Evolutionary conservation across 2,113 vertebrate genomes (phyloP).

Genomic region (Hemicordylus capensis): DNA sequence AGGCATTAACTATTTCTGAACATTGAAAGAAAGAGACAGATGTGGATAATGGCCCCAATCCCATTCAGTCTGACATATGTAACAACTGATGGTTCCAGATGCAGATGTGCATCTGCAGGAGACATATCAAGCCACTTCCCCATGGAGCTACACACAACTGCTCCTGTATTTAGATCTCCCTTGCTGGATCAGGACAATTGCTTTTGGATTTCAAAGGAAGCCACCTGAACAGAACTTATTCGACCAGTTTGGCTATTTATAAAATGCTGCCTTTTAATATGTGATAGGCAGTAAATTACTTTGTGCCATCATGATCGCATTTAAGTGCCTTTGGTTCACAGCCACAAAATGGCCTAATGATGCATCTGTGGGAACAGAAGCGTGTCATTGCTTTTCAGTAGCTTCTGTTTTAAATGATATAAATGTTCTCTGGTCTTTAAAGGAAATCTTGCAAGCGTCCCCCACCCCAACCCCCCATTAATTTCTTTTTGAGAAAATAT

Average conservation of each 20-base stretch:
- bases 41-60: background rate
- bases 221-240: background rate
- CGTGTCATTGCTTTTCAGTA: conserved; percentile 9
- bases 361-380: conserved; percentile 18
- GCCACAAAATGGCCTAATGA: background rate
- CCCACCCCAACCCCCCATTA: background rate
- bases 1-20: conserved; percentile 3
- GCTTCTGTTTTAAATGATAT: conserved; percentile 23
- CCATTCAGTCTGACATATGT: background rate
- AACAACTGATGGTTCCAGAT: background rate
- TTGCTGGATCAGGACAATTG: background rate
- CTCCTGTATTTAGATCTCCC: conserved; percentile 22
- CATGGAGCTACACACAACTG: background rate
- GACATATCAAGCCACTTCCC: no score
- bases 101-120: no score
- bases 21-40: background rate
- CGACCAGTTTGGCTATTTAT: conserved; percentile 1
- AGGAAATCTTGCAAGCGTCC: background rate
- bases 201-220: background rate
- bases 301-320: conserved; percentile 13
- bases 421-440: background rate
- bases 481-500: background rate
- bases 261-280: background rate
- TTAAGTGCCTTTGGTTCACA: background rate
- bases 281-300: background rate